Base-by-base conservation (phyloP, 2,797 vertebrate genomes). In the Vultur gryphus region DNA sequence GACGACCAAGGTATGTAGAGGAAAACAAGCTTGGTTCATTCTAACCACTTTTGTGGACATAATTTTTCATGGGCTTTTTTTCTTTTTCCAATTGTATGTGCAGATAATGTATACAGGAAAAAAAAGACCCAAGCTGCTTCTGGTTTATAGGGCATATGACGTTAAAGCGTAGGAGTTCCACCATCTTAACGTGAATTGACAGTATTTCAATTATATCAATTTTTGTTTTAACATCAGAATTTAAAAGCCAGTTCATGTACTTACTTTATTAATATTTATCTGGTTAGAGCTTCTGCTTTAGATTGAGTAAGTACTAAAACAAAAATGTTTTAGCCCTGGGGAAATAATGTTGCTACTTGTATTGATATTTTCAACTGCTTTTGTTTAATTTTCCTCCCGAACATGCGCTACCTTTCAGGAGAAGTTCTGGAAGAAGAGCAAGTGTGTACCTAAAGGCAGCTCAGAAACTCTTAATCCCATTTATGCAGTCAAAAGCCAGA, bases 1-100 rank as follows among this genome's bases (percentile, higher is more conserved):
- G 94, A 96, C 1, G 98, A 98, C 92, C 98, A 98, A 97, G 99
- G 99, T 99, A 86, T 10, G 96, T 64, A 72, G 75, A 49, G 33
- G 41, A 70, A 71, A 83, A 79, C 25, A 43, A 71, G 15, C 39
- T 88, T 9, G 0, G 2, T 25, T 61, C 15, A 3, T 89, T 87
- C 35, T 46, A 26, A 66, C n/a, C 20, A 5, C 48, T 67, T 79
- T 16, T 29, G 11, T 44, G 31, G 44, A 49, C 9, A 4, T 39
- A 11, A 16, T 73, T 84, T 75, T 76, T 66, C 49, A 16, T 9
- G 16, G 44, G 18, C 51, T 79, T 72, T 65, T 37, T 86, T 70
- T 39, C 4, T 78, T 70, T 78, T 52, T 69, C 33, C 37, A 13
- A 4, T 49, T 59, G 20, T 37, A 12, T 11, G 46, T 80, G n/a